Evolutionary conservation across 2,888 invertebrate genomes (phyloP), one percentile per base, ranked within the genome.

Genomic region (Schizotus pectinicornis): DNA sequence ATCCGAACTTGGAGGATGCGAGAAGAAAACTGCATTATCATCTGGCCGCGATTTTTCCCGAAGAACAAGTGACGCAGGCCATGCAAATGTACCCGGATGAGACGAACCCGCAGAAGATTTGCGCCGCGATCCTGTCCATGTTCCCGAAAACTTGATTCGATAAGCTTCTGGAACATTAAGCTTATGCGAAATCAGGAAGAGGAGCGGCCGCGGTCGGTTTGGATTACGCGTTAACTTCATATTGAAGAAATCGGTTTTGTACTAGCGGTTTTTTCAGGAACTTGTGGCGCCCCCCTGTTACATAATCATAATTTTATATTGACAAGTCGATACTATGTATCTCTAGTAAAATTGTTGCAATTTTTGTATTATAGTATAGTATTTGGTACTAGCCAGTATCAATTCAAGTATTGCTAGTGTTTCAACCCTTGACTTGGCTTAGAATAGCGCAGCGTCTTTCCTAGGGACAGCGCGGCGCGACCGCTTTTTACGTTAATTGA

Each of bases 61-160:
- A 93, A 73, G 89, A 91, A 64, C 91, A 94, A 74, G 96, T 97
- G n/a, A 86, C 87, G 48, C 87, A 89, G 48, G 95, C 92, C 0
- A 93, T 98, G 92, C 87, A 89, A 61, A 82, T 90, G 64, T 89
- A 92, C 80, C 96, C 96, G 0, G 91, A 93, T 45, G 95, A 95
- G 77, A 92, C 89, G 14, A 91, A 95, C 79, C 90, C 95, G 7
- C 92, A 95, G 78, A 89, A 88, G 69, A 92, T 96, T 77, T 95
- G 95, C 80, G 91, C 92, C 34, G 88, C 91, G 61, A 93, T 94
- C 66, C 81, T 94, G 68, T 85, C 88, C 59, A 88, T 92, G 84
- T 91, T 86, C 76, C 85, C 85, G 37, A 83, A 85, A 74, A 78
- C 81, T 60, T 83, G 76, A 74, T 43, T 48, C 55, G 47, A 42